Evolutionary conservation across 1,140 invertebrate species (phyloP).

Genomic region (Trichomalopsis sarcophagae): DNA sequence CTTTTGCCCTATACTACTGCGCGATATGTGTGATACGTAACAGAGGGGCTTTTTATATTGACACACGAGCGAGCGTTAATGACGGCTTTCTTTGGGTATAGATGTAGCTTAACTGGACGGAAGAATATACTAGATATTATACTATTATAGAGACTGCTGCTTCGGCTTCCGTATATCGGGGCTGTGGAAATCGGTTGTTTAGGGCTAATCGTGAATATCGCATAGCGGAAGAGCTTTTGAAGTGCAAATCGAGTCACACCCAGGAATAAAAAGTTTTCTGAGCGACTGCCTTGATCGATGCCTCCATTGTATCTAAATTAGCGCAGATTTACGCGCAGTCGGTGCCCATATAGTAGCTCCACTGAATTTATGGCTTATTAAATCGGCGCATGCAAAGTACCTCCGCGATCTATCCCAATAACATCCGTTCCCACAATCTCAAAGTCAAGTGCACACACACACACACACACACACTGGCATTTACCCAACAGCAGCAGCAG

Average conservation of each 20-base stretch:
- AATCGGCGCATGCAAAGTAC: background rate
- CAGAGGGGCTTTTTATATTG: background rate
- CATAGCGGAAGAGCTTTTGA: background rate
- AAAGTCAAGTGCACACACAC: background rate
- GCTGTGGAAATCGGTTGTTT: too few species aligned
- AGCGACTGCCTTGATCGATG: background rate
- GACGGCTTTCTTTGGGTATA: background rate
- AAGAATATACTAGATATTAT: background rate
- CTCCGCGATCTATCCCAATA: background rate
- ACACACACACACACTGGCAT: too few species aligned
- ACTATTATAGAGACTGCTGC: background rate
- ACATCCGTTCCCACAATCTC: background rate
- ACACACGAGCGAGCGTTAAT: background rate
- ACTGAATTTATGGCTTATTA: conserved; percentile 9
- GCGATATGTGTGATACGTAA: too few species aligned
- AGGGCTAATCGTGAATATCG: too few species aligned
- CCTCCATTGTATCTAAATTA: background rate
- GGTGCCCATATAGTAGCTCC: background rate
- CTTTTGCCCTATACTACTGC: background rate
- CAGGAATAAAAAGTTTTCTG: too few species aligned
- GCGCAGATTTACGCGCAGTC: background rate
- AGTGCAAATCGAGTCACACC: background rate
- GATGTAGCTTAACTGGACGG: background rate
- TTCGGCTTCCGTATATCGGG: background rate
- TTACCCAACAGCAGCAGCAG: too few species aligned